Conservation (phyloP, 1,140 invertebrate genomes). For the Diprion similis region DNA sequence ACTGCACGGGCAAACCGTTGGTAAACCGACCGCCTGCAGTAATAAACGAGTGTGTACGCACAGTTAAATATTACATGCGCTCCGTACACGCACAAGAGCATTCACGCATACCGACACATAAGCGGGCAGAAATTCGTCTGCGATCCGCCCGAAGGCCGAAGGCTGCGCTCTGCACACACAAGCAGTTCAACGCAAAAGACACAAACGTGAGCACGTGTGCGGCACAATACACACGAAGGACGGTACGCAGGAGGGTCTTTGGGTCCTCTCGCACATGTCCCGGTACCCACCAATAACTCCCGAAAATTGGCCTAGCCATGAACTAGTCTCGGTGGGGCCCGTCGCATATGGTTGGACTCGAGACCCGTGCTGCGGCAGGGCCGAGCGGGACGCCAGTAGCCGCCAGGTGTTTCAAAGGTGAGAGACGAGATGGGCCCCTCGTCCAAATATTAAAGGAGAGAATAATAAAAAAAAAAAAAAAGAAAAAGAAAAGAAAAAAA, state of each 20-base stretch:
- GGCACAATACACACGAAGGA: background rate
- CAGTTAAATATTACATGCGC: too few species aligned
- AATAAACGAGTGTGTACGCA: too few species aligned
- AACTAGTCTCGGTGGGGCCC: conserved; percentile 3
- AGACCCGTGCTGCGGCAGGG: background rate
- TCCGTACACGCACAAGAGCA: too few species aligned
- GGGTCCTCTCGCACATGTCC: background rate
- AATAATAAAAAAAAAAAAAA: background rate
- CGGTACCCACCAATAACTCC: background rate
- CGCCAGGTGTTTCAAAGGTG: conserved; percentile 3
- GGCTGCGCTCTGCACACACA: background rate
- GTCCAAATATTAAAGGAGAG: background rate
- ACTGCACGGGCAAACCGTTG: too few species aligned
- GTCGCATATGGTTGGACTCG: background rate
- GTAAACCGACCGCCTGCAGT: too few species aligned
- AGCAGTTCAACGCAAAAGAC: background rate
- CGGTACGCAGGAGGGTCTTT: background rate
- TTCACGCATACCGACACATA: too few species aligned
- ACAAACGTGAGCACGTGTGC: background rate
- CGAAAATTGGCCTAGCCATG: conserved; percentile 4
- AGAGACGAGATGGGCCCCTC: background rate
- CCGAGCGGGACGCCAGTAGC: background rate
- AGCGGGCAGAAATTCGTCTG: too few species aligned
- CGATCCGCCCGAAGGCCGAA: too few species aligned
- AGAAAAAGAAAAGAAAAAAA: background rate